Evolutionary conservation across 2,888 invertebrate species (phyloP).

Genomic region (Meta bourneti): DNA sequence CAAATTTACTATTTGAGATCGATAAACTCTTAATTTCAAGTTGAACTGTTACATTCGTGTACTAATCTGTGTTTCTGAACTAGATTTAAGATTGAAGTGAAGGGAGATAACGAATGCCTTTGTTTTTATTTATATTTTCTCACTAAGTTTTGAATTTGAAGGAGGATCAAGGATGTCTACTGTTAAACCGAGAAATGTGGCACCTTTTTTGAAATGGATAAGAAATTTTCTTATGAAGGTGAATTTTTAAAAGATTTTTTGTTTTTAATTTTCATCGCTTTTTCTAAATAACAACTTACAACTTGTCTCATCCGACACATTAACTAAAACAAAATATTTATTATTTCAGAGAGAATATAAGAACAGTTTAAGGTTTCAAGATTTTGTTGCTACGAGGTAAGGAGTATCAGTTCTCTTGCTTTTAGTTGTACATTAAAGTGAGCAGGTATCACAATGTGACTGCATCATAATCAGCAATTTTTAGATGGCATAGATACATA

Average conservation of each 20-base stretch:
- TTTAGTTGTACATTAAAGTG: no score
- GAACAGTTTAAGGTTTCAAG: constrained; percentile 63
- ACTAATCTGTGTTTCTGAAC: background rate
- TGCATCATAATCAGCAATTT: no score
- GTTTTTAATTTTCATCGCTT: background rate
- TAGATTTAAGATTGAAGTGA: background rate
- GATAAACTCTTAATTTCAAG: no score
- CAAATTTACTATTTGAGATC: no score
- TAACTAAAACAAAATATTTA: background rate
- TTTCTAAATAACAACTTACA: background rate
- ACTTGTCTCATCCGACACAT: background rate
- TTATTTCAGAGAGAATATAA: constrained; percentile 52
- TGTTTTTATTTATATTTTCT: background rate
- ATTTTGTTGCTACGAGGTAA: constrained; percentile 65
- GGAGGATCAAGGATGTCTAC: constrained; percentile 18
- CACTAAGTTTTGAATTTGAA: background rate
- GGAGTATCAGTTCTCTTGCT: background rate
- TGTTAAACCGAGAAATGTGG: constrained; percentile 62
- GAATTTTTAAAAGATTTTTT: constrained; percentile 5
- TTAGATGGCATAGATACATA: no score
- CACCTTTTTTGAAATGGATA: constrained; percentile 61
- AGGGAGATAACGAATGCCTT: background rate
- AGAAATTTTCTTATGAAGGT: constrained; percentile 61
- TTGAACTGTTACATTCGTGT: no score
- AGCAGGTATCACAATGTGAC: no score